phyloP scores from a whole-genome alignment of 1,140 invertebrate species.

The Lepidurus apus region DNA sequence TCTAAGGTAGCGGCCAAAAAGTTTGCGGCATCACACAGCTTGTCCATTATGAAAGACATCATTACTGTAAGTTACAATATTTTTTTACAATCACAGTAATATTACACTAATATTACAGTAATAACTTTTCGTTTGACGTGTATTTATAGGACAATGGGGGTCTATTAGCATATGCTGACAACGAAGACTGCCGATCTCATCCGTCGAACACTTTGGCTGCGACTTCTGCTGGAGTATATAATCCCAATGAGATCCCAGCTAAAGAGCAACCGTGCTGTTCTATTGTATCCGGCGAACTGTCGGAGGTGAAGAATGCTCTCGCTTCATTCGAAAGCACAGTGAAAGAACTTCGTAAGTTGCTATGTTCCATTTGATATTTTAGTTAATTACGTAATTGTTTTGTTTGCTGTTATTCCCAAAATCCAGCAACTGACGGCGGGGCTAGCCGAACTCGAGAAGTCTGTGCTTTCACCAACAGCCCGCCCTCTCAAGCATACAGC shows the following conservation, averaged over 20 bases:
- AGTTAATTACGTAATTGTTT: neutral
- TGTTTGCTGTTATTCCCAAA: neutral
- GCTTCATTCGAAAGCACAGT: neutral
- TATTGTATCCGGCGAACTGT: neutral
- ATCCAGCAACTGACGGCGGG: conserved; percentile 2
- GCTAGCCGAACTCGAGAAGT: neutral
- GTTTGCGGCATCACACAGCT: neutral
- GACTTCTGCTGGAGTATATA: neutral
- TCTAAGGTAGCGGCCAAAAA: conserved; percentile 5
- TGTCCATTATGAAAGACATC: neutral
- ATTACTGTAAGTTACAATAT: conserved; percentile 1
- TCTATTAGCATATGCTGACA: neutral
- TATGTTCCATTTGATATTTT: conserved; percentile 7
- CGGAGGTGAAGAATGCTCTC: neutral
- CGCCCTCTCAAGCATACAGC: neutral
- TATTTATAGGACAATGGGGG: neutral
- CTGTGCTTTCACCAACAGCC: neutral
- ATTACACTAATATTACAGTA: neutral
- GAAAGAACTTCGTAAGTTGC: conserved; percentile 5
- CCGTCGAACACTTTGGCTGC: conserved; percentile 3
- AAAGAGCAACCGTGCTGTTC: neutral
- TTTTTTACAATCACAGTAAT: conserved; percentile 4
- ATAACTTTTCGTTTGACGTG: neutral
- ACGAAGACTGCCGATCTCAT: neutral
- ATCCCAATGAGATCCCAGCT: conserved; percentile 4